Conservation (phyloP, 2,888 invertebrate genomes). For the Toxonevra muliebris region DNA sequence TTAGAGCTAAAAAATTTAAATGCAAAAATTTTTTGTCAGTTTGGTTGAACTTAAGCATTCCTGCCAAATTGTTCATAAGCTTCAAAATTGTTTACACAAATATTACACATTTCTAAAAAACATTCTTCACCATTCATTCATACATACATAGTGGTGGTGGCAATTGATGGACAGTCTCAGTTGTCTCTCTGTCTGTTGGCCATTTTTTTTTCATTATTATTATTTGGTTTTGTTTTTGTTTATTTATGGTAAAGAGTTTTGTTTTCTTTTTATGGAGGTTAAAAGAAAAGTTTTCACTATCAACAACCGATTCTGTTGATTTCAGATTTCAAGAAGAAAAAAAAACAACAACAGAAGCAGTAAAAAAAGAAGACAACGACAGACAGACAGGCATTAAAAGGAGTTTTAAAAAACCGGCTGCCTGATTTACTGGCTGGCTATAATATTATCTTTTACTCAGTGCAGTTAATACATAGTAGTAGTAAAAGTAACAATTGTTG, state of each 20-base stretch:
- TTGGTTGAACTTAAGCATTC: too few species aligned
- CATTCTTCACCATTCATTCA: too few species aligned
- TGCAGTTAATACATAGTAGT: not conserved
- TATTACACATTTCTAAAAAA: too few species aligned
- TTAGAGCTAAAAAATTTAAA: too few species aligned
- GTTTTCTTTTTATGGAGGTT: not conserved
- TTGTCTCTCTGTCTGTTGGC: not conserved
- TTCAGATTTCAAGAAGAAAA: not conserved
- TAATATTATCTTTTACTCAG: too few species aligned
- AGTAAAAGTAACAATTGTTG: not conserved
- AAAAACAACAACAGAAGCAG: not conserved
- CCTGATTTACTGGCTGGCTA: not conserved
- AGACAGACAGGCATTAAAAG: not conserved
- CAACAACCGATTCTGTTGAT: constrained; percentile 23
- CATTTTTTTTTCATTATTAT: not conserved
- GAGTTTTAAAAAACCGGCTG: not conserved
- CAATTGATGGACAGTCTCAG: too few species aligned
- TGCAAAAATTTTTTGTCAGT: too few species aligned
- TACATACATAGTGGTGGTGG: too few species aligned
- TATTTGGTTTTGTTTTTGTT: not conserved
- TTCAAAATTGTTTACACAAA: too few species aligned
- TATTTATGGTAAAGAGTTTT: too few species aligned
- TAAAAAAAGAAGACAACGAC: not conserved
- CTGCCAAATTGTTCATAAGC: too few species aligned
- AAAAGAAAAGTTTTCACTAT: constrained; percentile 36